Evolutionary conservation across 2,113 vertebrate species (phyloP).

Genomic region (Leiothrix lutea): DNA sequence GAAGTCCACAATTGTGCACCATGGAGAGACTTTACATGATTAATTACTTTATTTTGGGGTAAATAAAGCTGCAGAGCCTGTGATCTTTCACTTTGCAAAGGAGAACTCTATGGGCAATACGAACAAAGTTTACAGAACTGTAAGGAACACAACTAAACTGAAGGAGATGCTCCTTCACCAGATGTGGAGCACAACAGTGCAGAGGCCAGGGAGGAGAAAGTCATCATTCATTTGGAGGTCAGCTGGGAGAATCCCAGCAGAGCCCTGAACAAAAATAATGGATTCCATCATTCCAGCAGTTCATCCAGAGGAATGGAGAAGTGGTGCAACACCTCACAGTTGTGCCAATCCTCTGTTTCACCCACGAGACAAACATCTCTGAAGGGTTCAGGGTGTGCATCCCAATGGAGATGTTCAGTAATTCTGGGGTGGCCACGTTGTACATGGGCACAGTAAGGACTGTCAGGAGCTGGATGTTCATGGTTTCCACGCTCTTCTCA

Average conservation of each 20-base stretch:
- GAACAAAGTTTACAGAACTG: background rate
- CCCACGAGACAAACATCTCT: background rate
- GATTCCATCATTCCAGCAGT: background rate
- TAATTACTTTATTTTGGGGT: background rate
- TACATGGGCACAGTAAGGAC: accelerated
- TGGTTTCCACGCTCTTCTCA: background rate
- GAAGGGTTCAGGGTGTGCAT: background rate
- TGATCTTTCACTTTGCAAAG: background rate
- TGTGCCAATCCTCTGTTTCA: background rate
- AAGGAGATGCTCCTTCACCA: background rate
- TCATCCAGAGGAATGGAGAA: background rate
- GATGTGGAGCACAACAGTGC: background rate
- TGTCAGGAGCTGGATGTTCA: background rate
- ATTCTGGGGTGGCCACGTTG: background rate
- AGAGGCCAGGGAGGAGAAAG: background rate
- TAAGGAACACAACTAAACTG: background rate
- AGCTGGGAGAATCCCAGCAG: background rate
- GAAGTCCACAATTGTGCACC: background rate
- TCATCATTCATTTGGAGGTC: background rate
- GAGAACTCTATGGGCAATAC: background rate
- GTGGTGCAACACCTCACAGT: background rate
- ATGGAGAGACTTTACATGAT: background rate
- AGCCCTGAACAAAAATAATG: background rate
- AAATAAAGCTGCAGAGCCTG: background rate
- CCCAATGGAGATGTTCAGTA: accelerated